phyloP scores from a whole-genome alignment of 1,140 invertebrate species.

The Cataglyphis hispanica region DNA sequence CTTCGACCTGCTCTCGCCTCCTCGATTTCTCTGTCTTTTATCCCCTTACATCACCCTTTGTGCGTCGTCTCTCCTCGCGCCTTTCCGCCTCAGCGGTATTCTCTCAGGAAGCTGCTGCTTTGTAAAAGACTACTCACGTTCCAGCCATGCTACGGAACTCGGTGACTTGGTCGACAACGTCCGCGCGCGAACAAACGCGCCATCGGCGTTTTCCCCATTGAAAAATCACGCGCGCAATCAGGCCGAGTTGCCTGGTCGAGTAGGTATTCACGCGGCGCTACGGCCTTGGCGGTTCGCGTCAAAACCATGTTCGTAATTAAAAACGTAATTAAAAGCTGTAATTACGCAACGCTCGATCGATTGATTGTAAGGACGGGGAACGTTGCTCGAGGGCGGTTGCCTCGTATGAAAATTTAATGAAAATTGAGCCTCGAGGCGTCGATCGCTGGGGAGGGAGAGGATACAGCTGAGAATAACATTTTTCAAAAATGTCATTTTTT shows the following conservation, averaged over 20 bases:
- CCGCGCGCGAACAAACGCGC: not conserved
- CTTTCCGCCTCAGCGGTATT: not conserved
- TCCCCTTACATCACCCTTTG: slow-evolving; percentile 3
- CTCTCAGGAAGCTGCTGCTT: slow-evolving; percentile 33
- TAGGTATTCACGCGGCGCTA: slow-evolving; percentile 25
- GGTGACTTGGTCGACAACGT: slow-evolving; percentile 3
- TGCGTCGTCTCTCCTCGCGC: slow-evolving; percentile 27
- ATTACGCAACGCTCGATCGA: slow-evolving; percentile 12
- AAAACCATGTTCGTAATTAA: slow-evolving; percentile 39
- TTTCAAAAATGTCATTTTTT: not conserved
- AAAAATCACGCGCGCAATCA: slow-evolving; percentile 34
- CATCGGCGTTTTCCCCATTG: not conserved
- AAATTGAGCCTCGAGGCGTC: not conserved
- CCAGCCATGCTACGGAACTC: slow-evolving; percentile 31
- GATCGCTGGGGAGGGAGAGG: not conserved
- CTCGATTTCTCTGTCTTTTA: slow-evolving; percentile 30
- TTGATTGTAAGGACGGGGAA: not conserved
- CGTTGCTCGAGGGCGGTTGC: not conserved
- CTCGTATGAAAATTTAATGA: not conserved
- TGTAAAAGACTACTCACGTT: slow-evolving; percentile 51
- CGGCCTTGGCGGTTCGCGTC: slow-evolving; percentile 31
- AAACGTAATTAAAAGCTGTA: slow-evolving; percentile 54
- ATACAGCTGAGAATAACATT: not conserved
- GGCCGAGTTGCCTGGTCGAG: slow-evolving; percentile 1
- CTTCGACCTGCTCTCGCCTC: slow-evolving; percentile 47